A percentile compares a stretch with the other conserved stretches of the same genome.
These are phyloP conservation scores for Lasioglossum albipes DNA, from an alignment of 1,140 invertebrate species.

Conservation along the genomic window DNA sequence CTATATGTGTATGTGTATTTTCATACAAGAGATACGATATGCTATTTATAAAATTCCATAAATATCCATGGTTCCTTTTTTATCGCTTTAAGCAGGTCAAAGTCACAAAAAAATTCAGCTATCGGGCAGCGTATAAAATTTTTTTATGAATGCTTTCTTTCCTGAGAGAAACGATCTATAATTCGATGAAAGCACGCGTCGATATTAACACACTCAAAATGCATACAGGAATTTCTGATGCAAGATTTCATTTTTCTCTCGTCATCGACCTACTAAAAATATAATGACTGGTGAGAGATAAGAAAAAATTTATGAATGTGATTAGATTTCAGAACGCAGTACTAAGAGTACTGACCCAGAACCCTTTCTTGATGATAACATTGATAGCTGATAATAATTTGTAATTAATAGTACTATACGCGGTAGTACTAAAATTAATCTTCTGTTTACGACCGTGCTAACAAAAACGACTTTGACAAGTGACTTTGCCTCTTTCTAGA, in stretches of 20 bases:
- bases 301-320: conserved; percentile 44
- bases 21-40: background rate
- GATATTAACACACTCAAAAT: conserved; percentile 23
- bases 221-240: conserved; percentile 51
- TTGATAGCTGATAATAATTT: conserved; percentile 31
- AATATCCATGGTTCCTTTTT: background rate
- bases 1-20: background rate
- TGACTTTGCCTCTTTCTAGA: background rate
- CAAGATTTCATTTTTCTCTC: conserved; percentile 55
- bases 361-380: conserved; percentile 44
- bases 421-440: background rate
- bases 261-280: conserved; percentile 40
- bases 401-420: conserved; percentile 29
- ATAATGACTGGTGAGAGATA: conserved; percentile 30
- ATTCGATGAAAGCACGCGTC: background rate
- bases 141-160: background rate
- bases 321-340: conserved; percentile 39
- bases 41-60: background rate
- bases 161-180: conserved; percentile 1
- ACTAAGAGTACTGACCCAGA: conserved; percentile 37
- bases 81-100: background rate
- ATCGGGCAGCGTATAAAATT: background rate
- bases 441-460: background rate
- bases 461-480: background rate
- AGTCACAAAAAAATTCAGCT: background rate